phyloP scores from a whole-genome alignment of 2,113 vertebrate species.

The Deroptyus accipitrinus region DNA sequence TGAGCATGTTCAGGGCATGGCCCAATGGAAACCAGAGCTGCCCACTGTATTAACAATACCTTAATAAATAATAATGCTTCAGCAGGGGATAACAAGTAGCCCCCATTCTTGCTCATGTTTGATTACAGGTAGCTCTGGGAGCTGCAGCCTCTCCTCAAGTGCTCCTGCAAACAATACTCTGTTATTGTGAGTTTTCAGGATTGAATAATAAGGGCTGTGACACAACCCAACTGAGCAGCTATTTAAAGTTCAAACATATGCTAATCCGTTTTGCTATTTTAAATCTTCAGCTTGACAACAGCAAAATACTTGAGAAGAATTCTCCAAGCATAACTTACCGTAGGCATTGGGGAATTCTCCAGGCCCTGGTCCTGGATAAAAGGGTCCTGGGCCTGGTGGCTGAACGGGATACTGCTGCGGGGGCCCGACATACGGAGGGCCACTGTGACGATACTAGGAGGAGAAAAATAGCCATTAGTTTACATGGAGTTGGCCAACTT shows the following conservation, averaged over 20 bases:
- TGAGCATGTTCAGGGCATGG: not conserved
- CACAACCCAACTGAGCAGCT: not conserved
- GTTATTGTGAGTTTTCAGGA: not conserved
- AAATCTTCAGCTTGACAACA: not conserved
- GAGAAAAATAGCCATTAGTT: not conserved
- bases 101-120: not conserved
- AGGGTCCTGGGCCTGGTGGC: slow-evolving; percentile 89
- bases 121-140: not conserved
- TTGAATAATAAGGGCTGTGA: not conserved
- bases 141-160: not conserved
- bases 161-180: not conserved
- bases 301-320: not conserved
- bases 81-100: not conserved
- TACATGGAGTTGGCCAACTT: not conserved
- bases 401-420: slow-evolving; percentile 96
- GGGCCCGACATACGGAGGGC: slow-evolving; percentile 88
- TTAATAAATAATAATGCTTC: not conserved
- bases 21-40: not conserved
- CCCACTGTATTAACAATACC: not conserved
- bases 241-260: not conserved
- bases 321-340: slow-evolving; percentile 76
- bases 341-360: slow-evolving; percentile 93
- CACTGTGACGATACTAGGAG: slow-evolving; percentile 90
- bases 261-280: not conserved
- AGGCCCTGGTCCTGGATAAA: slow-evolving; percentile 92